Base-by-base conservation (phyloP, 2,113 vertebrate species). In the Formicarius rufipectus region DNA sequence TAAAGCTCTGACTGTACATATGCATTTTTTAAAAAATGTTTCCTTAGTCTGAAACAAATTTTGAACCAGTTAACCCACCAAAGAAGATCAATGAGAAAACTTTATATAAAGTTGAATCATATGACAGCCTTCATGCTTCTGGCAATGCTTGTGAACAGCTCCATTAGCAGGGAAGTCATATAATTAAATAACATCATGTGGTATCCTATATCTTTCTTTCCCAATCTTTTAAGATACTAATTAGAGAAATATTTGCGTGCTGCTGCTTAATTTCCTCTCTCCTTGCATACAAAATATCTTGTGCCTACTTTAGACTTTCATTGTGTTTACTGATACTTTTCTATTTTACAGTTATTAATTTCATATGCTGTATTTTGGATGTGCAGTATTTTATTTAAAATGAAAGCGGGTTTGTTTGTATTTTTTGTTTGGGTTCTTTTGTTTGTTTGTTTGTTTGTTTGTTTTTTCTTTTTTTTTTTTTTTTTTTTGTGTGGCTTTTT, bases 101-200 rank as follows among this genome's bases (percentile, higher is more conserved):
- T 92, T 72, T 52, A 35, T 75, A 78, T 55, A 77, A 66, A 96
- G 78, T 55, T 95, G 87, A 95, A 93, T 97, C 95, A 89, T 93
- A 89, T 95, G 94, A 95, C 33, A 31, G 76, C 80, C 84, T 93
- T 94, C 69, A 56, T 82, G 93, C 76, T 95, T 62, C 93, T 96
- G 95, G 93, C 89, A 96, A 77, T 94, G 91, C 95, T 80, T 95
- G 78, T 82, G 75, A 95, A 84, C 50, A 87, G 60, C 69, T 96
- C 44, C 73, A 88, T 97, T 96, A 96, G 78, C 78, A 90, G 84
- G 95, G 95, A 96, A 96, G 84, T 96, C 27, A 71, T 55, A 24
- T 95, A 94, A 97, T 96, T 96, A 87, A 92, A 90, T 84, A 91
- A 82, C 79, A 84, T 96, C 60, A 31, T 96, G 91, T 97, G 94